Evolutionary conservation across 2,797 vertebrate genomes (phyloP), one percentile per base, ranked within the genome.

Genomic region (Spinus pinus): DNA sequence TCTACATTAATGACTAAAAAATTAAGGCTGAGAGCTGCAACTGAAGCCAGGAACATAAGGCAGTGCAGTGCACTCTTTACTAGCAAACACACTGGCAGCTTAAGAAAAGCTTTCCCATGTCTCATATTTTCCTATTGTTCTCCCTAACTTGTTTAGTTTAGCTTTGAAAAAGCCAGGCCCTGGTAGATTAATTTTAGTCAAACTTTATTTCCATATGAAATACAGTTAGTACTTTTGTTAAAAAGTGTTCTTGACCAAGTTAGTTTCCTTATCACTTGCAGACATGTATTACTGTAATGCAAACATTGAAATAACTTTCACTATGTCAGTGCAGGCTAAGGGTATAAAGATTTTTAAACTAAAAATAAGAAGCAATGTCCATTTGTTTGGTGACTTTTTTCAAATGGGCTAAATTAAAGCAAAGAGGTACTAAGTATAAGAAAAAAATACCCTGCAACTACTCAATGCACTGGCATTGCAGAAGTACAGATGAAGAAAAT

Each of bases 151-250:
- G 31, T 65, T 67, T 51, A 46, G 37, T 70, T 88, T 23, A 77
- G 49, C 51, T 84, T 74, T 2, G 7, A 69, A 53, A 83, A 90
- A 95, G 41, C 33, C 31, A 94, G 28, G 70, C 4, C 37, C 28
- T 44, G 39, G 57, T 89, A 95, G 61, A 85, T 35, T 86, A 81
- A 61, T 86, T 94, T 94, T 78, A 82, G 51, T 46, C 28, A 70
- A 85, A 86, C 6, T 75, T 91, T 79, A 80, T 77, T 92, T 94
- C 49, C 64, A 81, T 81, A 88, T 62, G 84, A 89, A 95, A 93
- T 61, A 61, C 39, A 73, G 56, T 84, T 64, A 81, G 30, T 42
- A 66, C 42, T 78, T 81, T 30, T 79, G 60, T 47, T 86, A 72
- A 83, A 91, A 88, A 87, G 15, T 75, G 46, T 44, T 92, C 61